These are phyloP conservation scores for Hylyphantes graminicola DNA, from an alignment of 1,140 invertebrate genomes.

Conservation along the genomic window DNA sequence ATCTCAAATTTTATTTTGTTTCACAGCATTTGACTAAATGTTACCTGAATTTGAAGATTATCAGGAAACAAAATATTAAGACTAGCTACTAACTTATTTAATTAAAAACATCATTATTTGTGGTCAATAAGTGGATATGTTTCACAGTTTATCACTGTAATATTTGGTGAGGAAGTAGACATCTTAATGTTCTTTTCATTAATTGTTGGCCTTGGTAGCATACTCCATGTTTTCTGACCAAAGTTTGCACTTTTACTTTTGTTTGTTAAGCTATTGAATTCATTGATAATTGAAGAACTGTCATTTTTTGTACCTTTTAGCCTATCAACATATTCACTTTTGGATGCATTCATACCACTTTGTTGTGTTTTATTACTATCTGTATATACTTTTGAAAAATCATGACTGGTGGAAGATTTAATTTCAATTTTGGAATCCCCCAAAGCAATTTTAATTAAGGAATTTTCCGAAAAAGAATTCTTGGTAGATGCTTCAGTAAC, in stretches of 20 bases:
- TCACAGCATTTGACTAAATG: no score
- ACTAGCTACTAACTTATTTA: slow-evolving; percentile 21
- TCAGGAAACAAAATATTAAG: background rate
- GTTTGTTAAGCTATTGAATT: slow-evolving; percentile 16
- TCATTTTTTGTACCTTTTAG: background rate
- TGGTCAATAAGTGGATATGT: slow-evolving; percentile 39
- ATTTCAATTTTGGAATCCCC: slow-evolving; percentile 46
- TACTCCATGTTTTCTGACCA: background rate
- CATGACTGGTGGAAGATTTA: slow-evolving; percentile 62
- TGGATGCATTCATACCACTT: slow-evolving; percentile 24
- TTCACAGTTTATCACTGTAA: slow-evolving; percentile 33
- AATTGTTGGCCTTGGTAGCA: background rate
- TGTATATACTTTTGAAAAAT: background rate
- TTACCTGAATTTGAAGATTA: no score
- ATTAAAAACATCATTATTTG: background rate
- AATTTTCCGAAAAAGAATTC: slow-evolving; percentile 62
- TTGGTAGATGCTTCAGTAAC: slow-evolving; percentile 3
- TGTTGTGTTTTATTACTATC: background rate
- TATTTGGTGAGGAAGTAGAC: slow-evolving; percentile 47
- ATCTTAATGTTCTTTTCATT: slow-evolving; percentile 30
- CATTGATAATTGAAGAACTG: background rate
- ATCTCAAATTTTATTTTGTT: no score
- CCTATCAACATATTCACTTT: slow-evolving; percentile 47
- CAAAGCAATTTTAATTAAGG: slow-evolving; percentile 60
- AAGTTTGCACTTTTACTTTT: slow-evolving; percentile 24